Evolutionary conservation across 1,140 invertebrate species (phyloP), one percentile per base, ranked within the genome.

Genomic region (Pseudomyrmex cubaensis): DNA sequence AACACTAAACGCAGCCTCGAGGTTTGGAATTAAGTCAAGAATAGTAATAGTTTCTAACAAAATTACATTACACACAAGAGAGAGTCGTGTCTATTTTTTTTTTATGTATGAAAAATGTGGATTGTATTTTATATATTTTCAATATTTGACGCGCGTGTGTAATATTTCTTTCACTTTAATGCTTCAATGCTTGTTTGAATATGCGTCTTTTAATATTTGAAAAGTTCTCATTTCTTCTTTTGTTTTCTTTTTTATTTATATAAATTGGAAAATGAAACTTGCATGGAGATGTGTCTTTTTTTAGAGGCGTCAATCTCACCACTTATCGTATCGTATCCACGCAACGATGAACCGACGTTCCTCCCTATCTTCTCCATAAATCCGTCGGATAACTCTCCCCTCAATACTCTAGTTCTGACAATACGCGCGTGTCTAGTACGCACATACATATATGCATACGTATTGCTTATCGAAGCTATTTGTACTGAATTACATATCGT

Each of bases 261-360:
- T 62, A 22, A 62, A 87, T 78, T 74, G 69, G 59, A 86, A 62
- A 82, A 80, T 69, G 66, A 64, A 82, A 87, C 87, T 87, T 87
- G 63, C 52, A 57, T 70, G 52, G 74, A 69, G 69, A 63, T 35
- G 59, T 50, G 73, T 5, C 67, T 25, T 61, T 73, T 59, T 74
- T 67, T 20, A 61, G 48, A 70, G 63, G 70, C 82, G 82, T 87
- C 86, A 78, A 84, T 22, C 76, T 84, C 67, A 63, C 25, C 15
- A 59, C 46, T 52, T 57, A 25, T 63, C 64, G 69, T 82, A 13
- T 20, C 59, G 74, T 9, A 57, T 82, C 69, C 57, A 82, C 54
- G 22, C 64, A 10, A 78, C 50, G 64, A 57, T 56, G 75, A 50
- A 46, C 13, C 73, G 46, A 64, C 64, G 22, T 59, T 8, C 46